phyloP scores from a whole-genome alignment of 2,797 vertebrate genomes.

The Hapalemur alaotrensis region DNA sequence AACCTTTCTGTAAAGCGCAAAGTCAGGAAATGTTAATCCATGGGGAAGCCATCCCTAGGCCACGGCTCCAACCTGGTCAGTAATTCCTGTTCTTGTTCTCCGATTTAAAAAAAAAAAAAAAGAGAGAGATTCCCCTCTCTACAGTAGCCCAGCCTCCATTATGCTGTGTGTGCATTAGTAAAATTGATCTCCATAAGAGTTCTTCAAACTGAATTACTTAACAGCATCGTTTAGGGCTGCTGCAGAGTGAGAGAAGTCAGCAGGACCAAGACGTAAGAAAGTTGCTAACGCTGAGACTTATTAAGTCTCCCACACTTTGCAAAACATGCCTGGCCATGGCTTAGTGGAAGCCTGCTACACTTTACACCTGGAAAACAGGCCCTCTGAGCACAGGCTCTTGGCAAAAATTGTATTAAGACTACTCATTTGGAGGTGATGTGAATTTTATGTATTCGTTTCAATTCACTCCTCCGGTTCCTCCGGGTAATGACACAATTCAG shows the following conservation, averaged over 20 bases:
- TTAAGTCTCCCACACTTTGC: constrained; percentile 65
- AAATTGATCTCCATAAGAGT: constrained; percentile 83
- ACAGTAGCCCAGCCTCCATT: constrained; percentile 70
- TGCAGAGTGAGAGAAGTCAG: constrained; percentile 71
- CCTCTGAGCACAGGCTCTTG: constrained; percentile 63
- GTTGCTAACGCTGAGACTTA: constrained; percentile 66
- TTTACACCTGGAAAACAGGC: constrained; percentile 59
- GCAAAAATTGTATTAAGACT: constrained; percentile 70
- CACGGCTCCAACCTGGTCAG: constrained; percentile 66
- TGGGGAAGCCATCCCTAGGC: constrained; percentile 77
- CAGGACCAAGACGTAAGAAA: constrained; percentile 52
- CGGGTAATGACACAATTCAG: constrained; percentile 68
- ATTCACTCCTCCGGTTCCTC: constrained; percentile 66
- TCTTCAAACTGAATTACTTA: constrained; percentile 81
- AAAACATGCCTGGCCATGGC: constrained; percentile 30
- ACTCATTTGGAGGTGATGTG: constrained; percentile 75
- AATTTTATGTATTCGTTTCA: constrained; percentile 75
- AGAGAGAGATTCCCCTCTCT: constrained; percentile 46
- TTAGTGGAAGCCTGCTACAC: constrained; percentile 54
- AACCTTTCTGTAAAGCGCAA: constrained; percentile 84
- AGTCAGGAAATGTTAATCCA: constrained; percentile 85
- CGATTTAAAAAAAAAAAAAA: constrained; percentile 57
- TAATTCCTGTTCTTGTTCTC: constrained; percentile 80
- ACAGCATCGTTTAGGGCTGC: constrained; percentile 71
- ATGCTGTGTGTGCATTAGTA: constrained; percentile 78